These are phyloP conservation scores for Neotoxoptera formosana DNA, from an alignment of 1,140 invertebrate species.

Conservation along the genomic window DNA sequence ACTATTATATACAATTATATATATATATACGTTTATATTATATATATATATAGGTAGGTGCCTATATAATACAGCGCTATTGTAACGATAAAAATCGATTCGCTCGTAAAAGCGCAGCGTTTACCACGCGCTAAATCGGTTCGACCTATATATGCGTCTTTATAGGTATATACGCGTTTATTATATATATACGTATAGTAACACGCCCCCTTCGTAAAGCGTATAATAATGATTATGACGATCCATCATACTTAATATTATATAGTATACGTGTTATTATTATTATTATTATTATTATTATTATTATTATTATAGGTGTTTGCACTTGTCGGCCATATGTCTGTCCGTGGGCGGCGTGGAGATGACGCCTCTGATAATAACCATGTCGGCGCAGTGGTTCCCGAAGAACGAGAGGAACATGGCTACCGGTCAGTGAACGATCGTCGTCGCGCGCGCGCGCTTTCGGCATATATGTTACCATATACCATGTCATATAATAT, in stretches of 20 bases:
- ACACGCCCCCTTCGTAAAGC: background rate
- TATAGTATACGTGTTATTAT: background rate
- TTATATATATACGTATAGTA: background rate
- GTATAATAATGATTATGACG: background rate
- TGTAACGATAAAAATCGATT: no score
- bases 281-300: background rate
- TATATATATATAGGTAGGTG: no score
- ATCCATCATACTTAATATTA: background rate
- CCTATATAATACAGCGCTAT: no score
- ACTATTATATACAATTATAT: no score
- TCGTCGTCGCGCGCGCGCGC: no score
- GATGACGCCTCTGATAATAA: conserved; percentile 34
- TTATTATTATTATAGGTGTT: background rate
- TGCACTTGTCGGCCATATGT: background rate
- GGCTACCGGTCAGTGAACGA: conserved; percentile 21
- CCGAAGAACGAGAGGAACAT: conserved; percentile 27
- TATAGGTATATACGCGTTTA: no score
- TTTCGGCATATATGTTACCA: background rate
- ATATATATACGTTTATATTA: no score
- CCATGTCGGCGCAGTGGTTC: conserved; percentile 26
- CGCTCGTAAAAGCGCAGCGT: background rate
- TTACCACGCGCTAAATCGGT: background rate
- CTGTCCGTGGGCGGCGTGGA: background rate
- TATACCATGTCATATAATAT: background rate
- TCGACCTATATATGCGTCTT: no score